Percentiles rank a stretch among this genome's conserved stretches.
phyloP scores from a whole-genome alignment of 2,888 invertebrate genomes.

The Cheilosia vulpina region DNA sequence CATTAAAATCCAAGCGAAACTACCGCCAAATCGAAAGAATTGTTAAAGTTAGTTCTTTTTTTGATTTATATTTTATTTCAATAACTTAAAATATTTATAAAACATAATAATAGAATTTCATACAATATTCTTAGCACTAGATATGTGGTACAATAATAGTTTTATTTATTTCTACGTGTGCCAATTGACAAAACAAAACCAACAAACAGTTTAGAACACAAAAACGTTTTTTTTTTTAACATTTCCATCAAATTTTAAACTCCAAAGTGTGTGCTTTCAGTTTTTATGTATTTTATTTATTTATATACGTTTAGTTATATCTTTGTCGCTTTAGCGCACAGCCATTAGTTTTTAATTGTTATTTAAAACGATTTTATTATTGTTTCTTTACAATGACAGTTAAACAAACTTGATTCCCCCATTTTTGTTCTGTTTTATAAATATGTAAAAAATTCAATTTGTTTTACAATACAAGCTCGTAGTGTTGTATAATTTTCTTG shows the following conservation, averaged over 20 bases:
- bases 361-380: constrained; percentile 3
- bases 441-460: constrained; percentile 25
- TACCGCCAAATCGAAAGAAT: too few species aligned
- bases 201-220: constrained; percentile 20
- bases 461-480: constrained; percentile 62
- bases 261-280: too few species aligned
- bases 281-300: constrained; percentile 23
- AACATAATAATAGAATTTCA: constrained; percentile 35
- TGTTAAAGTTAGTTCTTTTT: not conserved
- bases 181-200: constrained; percentile 28
- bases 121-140: constrained; percentile 29
- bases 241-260: not conserved
- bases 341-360: constrained; percentile 64
- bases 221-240: constrained; percentile 7
- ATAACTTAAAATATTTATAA: constrained; percentile 53
- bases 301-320: constrained; percentile 40
- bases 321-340: constrained; percentile 72
- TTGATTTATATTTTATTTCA: constrained; percentile 50
- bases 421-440: constrained; percentile 10
- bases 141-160: constrained; percentile 20
- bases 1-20: too few species aligned
- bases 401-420: too few species aligned
- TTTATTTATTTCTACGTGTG: not conserved
- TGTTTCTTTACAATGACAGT: too few species aligned
- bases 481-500: constrained; percentile 28